These are phyloP conservation scores for Pseudomyrmex pallidus DNA, from an alignment of 1,140 invertebrate species.

Conservation along the genomic window DNA sequence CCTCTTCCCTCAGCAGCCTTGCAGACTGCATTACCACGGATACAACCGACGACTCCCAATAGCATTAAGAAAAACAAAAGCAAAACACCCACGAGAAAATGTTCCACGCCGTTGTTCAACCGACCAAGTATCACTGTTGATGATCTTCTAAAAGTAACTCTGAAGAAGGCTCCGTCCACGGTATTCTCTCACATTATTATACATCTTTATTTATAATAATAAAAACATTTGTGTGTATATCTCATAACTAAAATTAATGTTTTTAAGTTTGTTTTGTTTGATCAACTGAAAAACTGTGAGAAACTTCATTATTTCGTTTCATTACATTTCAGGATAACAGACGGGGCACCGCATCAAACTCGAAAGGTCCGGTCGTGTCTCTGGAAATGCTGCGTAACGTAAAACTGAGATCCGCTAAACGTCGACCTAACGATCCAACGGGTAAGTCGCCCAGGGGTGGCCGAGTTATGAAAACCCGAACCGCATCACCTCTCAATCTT, in stretches of 20 bases:
- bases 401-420: constrained; percentile 77
- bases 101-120: constrained; percentile 65
- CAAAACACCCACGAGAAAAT: constrained; percentile 69
- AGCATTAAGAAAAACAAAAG: constrained; percentile 52
- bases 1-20: constrained; percentile 50
- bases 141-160: constrained; percentile 80
- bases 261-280: no score
- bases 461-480: constrained; percentile 64
- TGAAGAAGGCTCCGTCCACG: constrained; percentile 78
- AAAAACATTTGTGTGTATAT: no score
- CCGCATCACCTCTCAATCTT: constrained; percentile 67
- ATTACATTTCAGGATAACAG: constrained; percentile 72
- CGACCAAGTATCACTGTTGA: constrained; percentile 80
- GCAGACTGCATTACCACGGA: constrained; percentile 50
- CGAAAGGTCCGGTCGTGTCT: constrained; percentile 74
- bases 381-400: constrained; percentile 81
- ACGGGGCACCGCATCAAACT: constrained; percentile 64
- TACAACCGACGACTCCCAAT: constrained; percentile 46
- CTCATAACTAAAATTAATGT: no score
- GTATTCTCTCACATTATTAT: constrained; percentile 53
- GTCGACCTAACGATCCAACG: constrained; percentile 63
- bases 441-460: constrained; percentile 73
- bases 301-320: no score
- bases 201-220: no score
- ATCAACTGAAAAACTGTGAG: no score